Conservation (phyloP, 2,888 invertebrate genomes). For the Melanophora roralis region DNA sequence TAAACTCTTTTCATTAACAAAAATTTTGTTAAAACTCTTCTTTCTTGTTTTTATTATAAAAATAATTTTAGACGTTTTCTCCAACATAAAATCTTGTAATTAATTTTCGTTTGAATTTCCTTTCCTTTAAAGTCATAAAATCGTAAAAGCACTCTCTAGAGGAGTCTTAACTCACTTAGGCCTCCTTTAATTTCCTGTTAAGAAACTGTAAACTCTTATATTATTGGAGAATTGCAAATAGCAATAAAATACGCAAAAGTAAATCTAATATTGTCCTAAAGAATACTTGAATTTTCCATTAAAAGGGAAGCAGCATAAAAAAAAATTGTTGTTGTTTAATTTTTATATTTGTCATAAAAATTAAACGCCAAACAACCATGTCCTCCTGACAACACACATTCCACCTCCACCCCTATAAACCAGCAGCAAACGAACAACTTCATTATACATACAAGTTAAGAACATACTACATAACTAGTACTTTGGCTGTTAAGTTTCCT, state of each 20-base stretch:
- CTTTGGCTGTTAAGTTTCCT: not conserved
- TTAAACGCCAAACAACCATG: conserved; percentile 21
- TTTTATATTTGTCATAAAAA: conserved; percentile 33
- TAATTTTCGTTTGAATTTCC: not conserved
- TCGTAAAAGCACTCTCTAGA: not conserved
- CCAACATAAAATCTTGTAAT: not conserved
- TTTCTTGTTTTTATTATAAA: too few relatives aligned
- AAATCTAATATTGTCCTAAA: not conserved
- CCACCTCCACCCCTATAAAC: not conserved
- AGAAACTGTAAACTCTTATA: not conserved
- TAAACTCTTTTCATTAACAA: too few relatives aligned
- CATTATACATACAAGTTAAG: not conserved
- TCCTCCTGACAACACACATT: not conserved
- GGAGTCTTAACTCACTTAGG: not conserved
- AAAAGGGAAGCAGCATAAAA: conserved; percentile 1
- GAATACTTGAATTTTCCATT: not conserved
- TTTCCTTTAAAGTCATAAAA: not conserved
- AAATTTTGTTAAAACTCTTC: too few relatives aligned
- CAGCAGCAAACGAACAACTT: not conserved
- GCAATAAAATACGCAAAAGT: not conserved
- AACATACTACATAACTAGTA: too few relatives aligned
- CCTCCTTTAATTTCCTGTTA: not conserved
- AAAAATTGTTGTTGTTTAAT: not conserved
- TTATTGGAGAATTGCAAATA: not conserved
- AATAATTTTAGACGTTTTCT: too few relatives aligned